Evolutionary conservation across 1,140 invertebrate genomes (phyloP), one percentile per base, ranked within the genome.

Genomic region (Elysia chlorotica): DNA sequence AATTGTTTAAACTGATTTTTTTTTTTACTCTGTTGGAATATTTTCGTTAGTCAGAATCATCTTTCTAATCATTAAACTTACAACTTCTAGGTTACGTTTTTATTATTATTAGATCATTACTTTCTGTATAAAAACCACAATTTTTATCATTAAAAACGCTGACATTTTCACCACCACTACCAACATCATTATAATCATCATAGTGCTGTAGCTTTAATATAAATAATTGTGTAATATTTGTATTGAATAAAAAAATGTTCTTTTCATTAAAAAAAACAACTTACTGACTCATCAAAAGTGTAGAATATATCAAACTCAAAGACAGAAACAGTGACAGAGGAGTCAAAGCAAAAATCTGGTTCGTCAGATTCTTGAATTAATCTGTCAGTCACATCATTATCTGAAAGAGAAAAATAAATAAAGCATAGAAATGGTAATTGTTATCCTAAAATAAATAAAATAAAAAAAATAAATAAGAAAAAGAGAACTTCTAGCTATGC

Each of bases 251-350:
- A n/a, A n/a, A n/a, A n/a, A n/a, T n/a, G n/a, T n/a, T n/a, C n/a
- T n/a, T n/a, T n/a, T n/a, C n/a, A n/a, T n/a, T n/a, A n/a, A n/a
- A n/a, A n/a, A n/a, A 65, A 5, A 2, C 30, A 37, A 0, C 72
- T 48, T 61, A 70, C 68, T 23, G 53, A 19, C 28, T 38, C 31
- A 2, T 61, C 56, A 61, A 67, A 70, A 6, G 65, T 71, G 56
- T 75, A 75, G 54, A 25, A 57, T 23, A 68, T 54, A 54, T 75
- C 65, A 36, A 56, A 72, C 31, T 75, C 69, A 56, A 68, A 75
- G 0, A 30, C 21, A 19, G 65, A 21, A 23, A 48, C 21, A 19
- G 19, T n/a, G 2, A 38, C 59, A n/a, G 48, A 0, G 21, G 33
- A 19, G 59, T 75, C 65, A 62, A 41, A 72, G 65, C 74, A 75